phyloP scores from a whole-genome alignment of 2,888 invertebrate genomes.

The Gerris lacustris region DNA sequence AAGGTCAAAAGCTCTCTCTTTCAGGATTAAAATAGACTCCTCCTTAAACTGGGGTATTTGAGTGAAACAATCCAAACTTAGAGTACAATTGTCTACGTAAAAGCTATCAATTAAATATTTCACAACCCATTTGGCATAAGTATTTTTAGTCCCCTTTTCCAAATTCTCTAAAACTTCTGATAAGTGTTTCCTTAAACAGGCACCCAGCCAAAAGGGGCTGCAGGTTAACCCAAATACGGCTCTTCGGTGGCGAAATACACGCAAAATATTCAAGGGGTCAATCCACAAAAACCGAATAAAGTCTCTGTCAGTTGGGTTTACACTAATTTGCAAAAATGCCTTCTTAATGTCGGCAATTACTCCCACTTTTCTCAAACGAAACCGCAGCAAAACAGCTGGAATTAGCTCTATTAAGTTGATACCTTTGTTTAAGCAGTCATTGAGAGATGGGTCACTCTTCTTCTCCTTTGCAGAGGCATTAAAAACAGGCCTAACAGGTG shows the following conservation, averaged over 20 bases:
- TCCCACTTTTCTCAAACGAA: conserved; percentile 17
- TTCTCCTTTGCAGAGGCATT: conserved; percentile 9
- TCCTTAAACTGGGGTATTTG: background rate
- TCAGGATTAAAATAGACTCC: background rate
- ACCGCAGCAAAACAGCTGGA: conserved; percentile 12
- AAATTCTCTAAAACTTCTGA: background rate
- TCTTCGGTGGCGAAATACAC: conserved; percentile 15
- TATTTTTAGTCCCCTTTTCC: background rate
- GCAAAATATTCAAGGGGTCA: conserved; percentile 2
- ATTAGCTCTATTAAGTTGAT: conserved; percentile 22
- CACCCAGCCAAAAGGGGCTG: conserved; percentile 19
- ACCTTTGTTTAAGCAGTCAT: background rate
- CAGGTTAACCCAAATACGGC: conserved; percentile 17
- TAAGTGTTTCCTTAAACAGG: conserved; percentile 14
- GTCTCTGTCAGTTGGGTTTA: conserved; percentile 11
- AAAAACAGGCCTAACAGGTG: conserved; percentile 16
- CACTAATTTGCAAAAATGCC: conserved; percentile 17
- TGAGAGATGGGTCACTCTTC: background rate
- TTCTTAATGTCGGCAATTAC: conserved; percentile 15
- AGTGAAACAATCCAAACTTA: background rate
- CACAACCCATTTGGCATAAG: background rate
- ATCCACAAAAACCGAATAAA: conserved; percentile 18
- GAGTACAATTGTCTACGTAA: conserved; percentile 14
- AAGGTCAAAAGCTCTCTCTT: conserved; percentile 19
- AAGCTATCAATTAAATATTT: background rate